These are phyloP conservation scores for Dipodomys spectabilis DNA, from an alignment of 2,113 vertebrate genomes.

Conservation along the genomic window DNA sequence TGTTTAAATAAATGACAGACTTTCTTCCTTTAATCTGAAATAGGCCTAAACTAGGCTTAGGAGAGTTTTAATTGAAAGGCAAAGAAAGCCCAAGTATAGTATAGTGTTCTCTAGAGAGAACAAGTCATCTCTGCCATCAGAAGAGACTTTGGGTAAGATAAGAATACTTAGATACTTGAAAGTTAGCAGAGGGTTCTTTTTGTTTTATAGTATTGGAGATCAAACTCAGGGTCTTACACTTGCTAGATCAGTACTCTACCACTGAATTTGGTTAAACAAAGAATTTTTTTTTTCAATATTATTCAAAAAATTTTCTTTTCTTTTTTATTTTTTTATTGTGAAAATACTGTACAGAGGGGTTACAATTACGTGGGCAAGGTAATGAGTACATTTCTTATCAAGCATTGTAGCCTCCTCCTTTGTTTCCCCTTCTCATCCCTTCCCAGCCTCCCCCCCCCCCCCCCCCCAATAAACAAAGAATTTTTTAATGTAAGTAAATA, in stretches of 20 bases:
- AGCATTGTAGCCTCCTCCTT: too few relatives aligned
- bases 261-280: neutral
- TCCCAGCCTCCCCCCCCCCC: too few relatives aligned
- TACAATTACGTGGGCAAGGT: too few relatives aligned
- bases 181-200: neutral
- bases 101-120: neutral
- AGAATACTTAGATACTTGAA: neutral
- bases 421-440: too few relatives aligned
- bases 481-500: slow-evolving; percentile 12
- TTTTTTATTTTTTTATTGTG: too few relatives aligned
- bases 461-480: neutral
- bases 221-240: neutral
- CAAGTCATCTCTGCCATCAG: neutral
- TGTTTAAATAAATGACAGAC: slow-evolving; percentile 32
- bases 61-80: slow-evolving; percentile 29
- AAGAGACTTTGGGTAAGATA: neutral
- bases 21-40: slow-evolving; percentile 42
- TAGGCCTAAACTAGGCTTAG: neutral
- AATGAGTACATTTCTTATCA: too few relatives aligned
- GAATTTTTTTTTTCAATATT: neutral
- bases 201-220: neutral
- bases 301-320: too few relatives aligned
- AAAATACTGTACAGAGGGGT: too few relatives aligned
- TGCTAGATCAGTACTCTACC: neutral
- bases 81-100: slow-evolving; percentile 10